A percentile compares a stretch with the other conserved stretches of the same genome.
These are phyloP conservation scores for Carduelis carduelis DNA, from an alignment of 2,797 vertebrate species.

Conservation along the genomic window DNA sequence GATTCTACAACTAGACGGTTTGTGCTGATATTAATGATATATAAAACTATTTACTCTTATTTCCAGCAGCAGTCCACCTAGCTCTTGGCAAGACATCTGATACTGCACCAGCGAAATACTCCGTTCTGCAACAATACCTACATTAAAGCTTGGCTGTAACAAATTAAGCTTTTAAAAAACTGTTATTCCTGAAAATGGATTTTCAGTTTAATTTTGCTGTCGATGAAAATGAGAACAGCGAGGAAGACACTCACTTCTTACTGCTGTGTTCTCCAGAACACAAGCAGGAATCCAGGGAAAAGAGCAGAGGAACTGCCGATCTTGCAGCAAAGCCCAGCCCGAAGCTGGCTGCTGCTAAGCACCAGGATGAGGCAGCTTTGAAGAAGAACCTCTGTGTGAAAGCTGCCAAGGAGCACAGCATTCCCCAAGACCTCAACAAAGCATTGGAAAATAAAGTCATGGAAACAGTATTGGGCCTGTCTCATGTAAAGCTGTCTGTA, in stretches of 20 bases:
- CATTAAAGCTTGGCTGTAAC: background rate
- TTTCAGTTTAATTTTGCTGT: conserved; percentile 75
- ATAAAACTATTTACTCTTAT: background rate
- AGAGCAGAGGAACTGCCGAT: background rate
- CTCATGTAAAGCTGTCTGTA: background rate
- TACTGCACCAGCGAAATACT: background rate
- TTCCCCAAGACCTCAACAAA: conserved; percentile 63
- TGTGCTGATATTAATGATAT: background rate
- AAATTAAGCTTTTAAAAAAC: background rate
- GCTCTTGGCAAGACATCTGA: background rate
- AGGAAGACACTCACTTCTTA: background rate
- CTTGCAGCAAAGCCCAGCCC: background rate
- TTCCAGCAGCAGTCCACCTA: background rate
- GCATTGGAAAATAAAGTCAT: conserved; percentile 65
- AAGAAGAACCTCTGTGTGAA: background rate
- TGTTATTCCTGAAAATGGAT: conserved; percentile 44
- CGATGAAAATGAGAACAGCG: conserved; percentile 24
- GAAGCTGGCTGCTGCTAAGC: background rate
- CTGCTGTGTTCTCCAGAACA: background rate
- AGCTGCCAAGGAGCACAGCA: conserved; percentile 65
- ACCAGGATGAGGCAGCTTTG: background rate
- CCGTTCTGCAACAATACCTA: background rate
- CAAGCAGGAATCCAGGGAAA: background rate
- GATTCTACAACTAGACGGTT: fast-evolving
- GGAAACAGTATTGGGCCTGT: conserved; percentile 13